These are phyloP conservation scores for Habroteleia sp. DNA, from an alignment of 2,888 invertebrate species.

Conservation along the genomic window DNA sequence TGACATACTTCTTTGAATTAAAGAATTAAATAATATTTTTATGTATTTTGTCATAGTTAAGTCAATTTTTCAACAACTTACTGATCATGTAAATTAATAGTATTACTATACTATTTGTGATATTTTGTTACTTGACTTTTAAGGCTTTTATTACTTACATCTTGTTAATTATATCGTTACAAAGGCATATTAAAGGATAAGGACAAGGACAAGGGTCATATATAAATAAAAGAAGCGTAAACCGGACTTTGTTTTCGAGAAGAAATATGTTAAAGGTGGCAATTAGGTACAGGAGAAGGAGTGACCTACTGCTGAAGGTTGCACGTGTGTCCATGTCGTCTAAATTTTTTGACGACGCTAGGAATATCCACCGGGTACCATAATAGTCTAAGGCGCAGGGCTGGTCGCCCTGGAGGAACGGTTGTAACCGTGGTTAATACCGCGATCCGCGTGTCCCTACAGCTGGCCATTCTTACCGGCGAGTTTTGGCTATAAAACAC, in stretches of 20 bases:
- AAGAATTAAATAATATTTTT: too few relatives aligned
- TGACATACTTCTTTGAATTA: too few relatives aligned
- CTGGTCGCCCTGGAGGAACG: constrained; percentile 60
- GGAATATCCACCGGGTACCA: constrained; percentile 63
- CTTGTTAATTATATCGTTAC: constrained; percentile 33
- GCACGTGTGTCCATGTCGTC: constrained; percentile 60
- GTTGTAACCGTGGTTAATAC: constrained; percentile 40
- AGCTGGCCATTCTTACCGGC: constrained; percentile 14
- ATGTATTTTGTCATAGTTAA: too few relatives aligned
- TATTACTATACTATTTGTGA: too few relatives aligned
- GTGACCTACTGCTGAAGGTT: constrained; percentile 37
- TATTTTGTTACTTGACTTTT: too few relatives aligned
- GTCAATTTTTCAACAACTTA: too few relatives aligned
- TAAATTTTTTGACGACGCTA: constrained; percentile 56
- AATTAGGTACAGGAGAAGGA: background rate
- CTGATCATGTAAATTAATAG: too few relatives aligned
- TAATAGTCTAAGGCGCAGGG: constrained; percentile 64
- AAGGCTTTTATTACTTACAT: too few relatives aligned
- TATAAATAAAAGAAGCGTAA: constrained; percentile 20
- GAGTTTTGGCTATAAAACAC: constrained; percentile 9
- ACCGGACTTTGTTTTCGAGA: constrained; percentile 43
- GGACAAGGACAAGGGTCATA: background rate
- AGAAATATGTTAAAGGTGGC: constrained; percentile 38
- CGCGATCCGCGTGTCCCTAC: constrained; percentile 5
- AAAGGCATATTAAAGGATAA: too few relatives aligned